Evolutionary conservation across 2,113 vertebrate species (phyloP).

Genomic region (Chamaea fasciata): DNA sequence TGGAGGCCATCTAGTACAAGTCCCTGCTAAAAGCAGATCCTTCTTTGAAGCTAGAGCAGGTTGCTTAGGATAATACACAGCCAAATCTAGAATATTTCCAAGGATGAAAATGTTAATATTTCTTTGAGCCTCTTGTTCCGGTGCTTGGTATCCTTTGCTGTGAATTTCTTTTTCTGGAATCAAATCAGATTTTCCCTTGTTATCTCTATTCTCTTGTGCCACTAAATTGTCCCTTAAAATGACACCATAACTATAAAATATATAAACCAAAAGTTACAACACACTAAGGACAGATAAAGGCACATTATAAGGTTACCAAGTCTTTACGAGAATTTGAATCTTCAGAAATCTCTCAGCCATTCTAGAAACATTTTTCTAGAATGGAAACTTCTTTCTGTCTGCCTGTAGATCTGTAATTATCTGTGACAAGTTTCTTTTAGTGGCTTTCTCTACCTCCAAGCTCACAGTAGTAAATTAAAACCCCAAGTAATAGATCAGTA

Average conservation of each 20-base stretch:
- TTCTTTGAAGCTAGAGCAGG: slow-evolving; percentile 13
- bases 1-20: not conserved
- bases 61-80: not conserved
- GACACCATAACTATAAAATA: not conserved
- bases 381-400: not conserved
- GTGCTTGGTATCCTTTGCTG: not conserved
- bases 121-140: not conserved
- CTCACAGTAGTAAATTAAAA: not conserved
- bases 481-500: not conserved
- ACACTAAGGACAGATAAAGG: not conserved
- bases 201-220: not conserved
- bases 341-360: not conserved
- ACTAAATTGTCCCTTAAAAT: not conserved
- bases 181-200: not conserved
- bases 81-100: slow-evolving; percentile 7
- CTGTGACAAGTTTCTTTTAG: not conserved
- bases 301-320: not conserved
- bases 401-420: not conserved
- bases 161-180: not conserved
- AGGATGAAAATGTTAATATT: slow-evolving; percentile 16
- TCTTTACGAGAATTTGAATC: not conserved
- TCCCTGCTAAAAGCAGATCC: not conserved
- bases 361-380: not conserved
- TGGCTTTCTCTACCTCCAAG: not conserved
- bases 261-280: not conserved